A percentile compares a stretch with the other conserved stretches of the same genome.
These are phyloP conservation scores for Drosophila pegasa DNA, from an alignment of 2,888 invertebrate genomes.

Conservation along the genomic window DNA sequence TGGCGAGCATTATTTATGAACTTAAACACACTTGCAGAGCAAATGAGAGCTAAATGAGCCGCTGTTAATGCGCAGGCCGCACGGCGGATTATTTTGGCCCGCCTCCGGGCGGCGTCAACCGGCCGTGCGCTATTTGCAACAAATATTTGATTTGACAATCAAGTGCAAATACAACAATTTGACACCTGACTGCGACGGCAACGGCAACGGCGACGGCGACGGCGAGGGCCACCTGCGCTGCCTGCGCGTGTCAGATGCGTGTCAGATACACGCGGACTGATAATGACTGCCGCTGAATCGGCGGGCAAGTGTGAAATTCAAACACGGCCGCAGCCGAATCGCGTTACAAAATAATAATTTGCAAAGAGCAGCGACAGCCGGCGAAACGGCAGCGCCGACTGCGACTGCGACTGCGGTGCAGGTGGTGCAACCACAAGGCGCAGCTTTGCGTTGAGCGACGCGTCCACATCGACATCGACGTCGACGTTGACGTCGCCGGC, in stretches of 20 bases:
- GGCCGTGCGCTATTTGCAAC: constrained; percentile 37
- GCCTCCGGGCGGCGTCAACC: constrained; percentile 2
- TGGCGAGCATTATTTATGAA: constrained; percentile 45
- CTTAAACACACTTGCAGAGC: constrained; percentile 13
- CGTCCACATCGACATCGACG: too few relatives aligned
- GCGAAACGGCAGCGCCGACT: constrained; percentile 39
- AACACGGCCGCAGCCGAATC: constrained; percentile 59
- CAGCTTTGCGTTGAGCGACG: constrained; percentile 46
- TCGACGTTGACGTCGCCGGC: too few relatives aligned
- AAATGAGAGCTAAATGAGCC: constrained; percentile 47
- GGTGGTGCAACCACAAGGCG: constrained; percentile 33
- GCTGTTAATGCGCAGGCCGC: constrained; percentile 8
- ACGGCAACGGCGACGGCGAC: background rate
- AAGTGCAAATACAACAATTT: constrained; percentile 73
- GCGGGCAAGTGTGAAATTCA: constrained; percentile 65
- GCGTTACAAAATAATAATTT: constrained; percentile 79
- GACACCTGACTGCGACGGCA: constrained; percentile 42
- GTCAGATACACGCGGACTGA: constrained; percentile 46
- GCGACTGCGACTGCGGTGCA: constrained; percentile 35
- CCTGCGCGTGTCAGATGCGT: constrained; percentile 55
- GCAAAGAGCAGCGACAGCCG: constrained; percentile 46
- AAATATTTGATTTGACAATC: constrained; percentile 77
- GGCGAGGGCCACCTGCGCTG: constrained; percentile 2
- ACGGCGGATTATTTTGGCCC: background rate
- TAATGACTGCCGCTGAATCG: constrained; percentile 24